These are phyloP conservation scores for Amphipoea lucens DNA, from an alignment of 2,888 invertebrate species.

Conservation along the genomic window DNA sequence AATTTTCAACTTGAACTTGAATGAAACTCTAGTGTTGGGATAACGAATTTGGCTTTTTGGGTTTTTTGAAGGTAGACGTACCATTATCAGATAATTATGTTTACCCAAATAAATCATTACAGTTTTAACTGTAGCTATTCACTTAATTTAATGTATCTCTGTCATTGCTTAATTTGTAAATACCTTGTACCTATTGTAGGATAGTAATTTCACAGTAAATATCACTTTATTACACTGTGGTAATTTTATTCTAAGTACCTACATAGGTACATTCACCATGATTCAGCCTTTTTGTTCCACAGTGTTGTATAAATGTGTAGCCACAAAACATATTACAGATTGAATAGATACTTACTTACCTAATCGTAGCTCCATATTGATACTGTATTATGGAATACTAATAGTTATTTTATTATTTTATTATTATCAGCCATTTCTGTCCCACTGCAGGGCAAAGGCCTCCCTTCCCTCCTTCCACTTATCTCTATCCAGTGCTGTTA, in stretches of 20 bases:
- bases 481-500: too few species aligned
- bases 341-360: too few species aligned
- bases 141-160: neutral
- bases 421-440: too few species aligned
- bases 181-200: neutral
- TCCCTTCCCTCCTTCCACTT: too few species aligned
- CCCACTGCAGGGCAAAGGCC: too few species aligned
- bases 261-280: neutral
- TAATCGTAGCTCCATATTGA: neutral
- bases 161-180: neutral
- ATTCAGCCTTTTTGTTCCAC: neutral
- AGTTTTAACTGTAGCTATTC: neutral
- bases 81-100: neutral
- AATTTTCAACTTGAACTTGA: neutral
- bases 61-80: neutral
- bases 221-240: neutral
- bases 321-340: neutral
- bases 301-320: neutral
- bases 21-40: slow-evolving; percentile 16
- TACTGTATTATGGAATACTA: neutral
- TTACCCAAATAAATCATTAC: neutral
- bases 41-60: neutral
- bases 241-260: neutral
- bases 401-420: too few species aligned
- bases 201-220: neutral